Conservation (phyloP, 2,888 invertebrate species). For the Scrobipalpa atriplicella region DNA sequence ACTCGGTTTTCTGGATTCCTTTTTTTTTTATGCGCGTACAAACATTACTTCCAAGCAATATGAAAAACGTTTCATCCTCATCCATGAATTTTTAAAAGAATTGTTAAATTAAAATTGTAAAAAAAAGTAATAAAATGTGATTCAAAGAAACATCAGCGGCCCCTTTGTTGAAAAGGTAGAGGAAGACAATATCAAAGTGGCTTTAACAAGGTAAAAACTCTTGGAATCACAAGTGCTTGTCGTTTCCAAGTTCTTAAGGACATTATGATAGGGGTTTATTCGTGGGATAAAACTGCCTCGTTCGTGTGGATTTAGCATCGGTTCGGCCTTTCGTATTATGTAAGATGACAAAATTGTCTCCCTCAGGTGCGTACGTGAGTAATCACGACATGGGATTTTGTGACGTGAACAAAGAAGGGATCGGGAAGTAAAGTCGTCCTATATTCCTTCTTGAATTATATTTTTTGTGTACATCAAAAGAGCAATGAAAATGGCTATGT, state of each 20-base stretch:
- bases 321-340: constrained; percentile 4
- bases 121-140: not conserved
- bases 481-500: not conserved
- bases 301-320: constrained; percentile 16
- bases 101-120: constrained; percentile 15
- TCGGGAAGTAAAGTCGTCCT: not conserved
- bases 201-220: constrained; percentile 25
- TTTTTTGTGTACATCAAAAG: not conserved
- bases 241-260: constrained; percentile 23
- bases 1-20: not conserved
- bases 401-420: not conserved
- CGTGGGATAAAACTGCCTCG: constrained; percentile 10
- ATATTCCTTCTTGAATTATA: too few relatives aligned
- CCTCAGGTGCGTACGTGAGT: constrained; percentile 22
- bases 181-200: constrained; percentile 19
- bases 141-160: constrained; percentile 5
- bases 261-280: constrained; percentile 24
- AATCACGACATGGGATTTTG: constrained; percentile 8
- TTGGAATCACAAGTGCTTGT: constrained; percentile 22
- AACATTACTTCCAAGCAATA: not conserved
- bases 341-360: constrained; percentile 21
- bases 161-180: constrained; percentile 17
- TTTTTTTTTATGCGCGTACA: not conserved
- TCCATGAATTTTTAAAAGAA: not conserved
- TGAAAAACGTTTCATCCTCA: not conserved